Percentiles rank a stretch among this genome's conserved stretches.
These are phyloP conservation scores for Orbicella faveolata DNA, from an alignment of 64 coral and sea anemone genomes.

Conservation along the genomic window DNA sequence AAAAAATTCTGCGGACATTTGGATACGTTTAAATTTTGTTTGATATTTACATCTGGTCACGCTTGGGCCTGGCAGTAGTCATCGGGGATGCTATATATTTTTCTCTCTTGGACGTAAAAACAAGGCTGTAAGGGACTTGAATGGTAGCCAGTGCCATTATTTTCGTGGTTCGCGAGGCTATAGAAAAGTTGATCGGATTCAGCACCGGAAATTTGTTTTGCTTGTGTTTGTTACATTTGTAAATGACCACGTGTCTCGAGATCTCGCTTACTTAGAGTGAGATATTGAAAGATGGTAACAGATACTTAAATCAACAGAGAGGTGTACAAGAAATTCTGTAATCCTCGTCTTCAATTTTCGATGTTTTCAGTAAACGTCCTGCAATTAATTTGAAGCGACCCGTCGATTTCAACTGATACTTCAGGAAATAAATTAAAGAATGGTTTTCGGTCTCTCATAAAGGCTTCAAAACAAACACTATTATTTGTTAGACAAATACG, in stretches of 20 bases:
- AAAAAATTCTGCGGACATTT: neutral
- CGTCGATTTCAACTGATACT: conserved; percentile 22
- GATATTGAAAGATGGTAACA: too few species aligned
- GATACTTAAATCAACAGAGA: neutral
- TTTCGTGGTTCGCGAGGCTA: neutral
- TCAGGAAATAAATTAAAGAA: conserved; percentile 22
- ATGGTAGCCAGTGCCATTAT: neutral
- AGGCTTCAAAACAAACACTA: conserved; percentile 14
- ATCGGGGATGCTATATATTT: neutral
- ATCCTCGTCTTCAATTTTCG: neutral
- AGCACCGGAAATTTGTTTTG: neutral
- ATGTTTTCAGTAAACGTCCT: neutral
- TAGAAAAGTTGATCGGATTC: neutral
- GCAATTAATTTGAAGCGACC: conserved; percentile 1
- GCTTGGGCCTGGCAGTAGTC: neutral
- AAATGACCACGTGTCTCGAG: neutral
- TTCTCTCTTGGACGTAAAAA: neutral
- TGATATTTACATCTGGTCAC: neutral
- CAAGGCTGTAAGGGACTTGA: neutral
- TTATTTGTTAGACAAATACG: conserved; percentile 17
- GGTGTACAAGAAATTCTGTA: neutral
- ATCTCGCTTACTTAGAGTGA: neutral
- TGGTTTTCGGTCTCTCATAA: conserved; percentile 16
- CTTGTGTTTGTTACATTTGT: conserved; percentile 1
- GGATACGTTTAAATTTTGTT: neutral